Percentiles rank a stretch among this genome's conserved stretches.
Evolutionary conservation across 2,888 invertebrate genomes (phyloP).

Genomic region (Ferdinandea cuprea): DNA sequence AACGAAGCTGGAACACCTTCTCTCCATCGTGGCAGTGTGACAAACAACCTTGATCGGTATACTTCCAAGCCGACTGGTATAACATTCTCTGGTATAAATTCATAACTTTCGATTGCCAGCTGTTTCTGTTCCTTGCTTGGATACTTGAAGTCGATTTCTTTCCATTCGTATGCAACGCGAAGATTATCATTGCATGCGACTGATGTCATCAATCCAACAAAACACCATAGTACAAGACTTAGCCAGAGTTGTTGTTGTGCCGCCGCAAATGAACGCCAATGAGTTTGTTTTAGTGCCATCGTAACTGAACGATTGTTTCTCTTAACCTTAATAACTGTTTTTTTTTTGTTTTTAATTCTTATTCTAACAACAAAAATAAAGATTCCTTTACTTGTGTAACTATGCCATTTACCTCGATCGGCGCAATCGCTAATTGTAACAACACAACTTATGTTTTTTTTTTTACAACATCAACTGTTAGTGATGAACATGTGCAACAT

Average conservation of each 20-base stretch:
- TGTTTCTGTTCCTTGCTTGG: conserved; percentile 84
- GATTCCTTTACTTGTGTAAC: background rate
- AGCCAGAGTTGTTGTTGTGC: conserved; percentile 20
- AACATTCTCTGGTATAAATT: conserved; percentile 88
- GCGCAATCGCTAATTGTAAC: conserved; percentile 26
- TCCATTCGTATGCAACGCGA: conserved; percentile 89
- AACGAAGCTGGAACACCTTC: conserved; percentile 89
- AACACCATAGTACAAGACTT: conserved; percentile 20
- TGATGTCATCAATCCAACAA: conserved; percentile 70
- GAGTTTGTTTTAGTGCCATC: conserved; percentile 23
- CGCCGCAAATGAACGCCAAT: conserved; percentile 25
- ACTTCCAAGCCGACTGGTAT: conserved; percentile 90
- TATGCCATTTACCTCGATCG: background rate
- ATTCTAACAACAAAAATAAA: conserved; percentile 10
- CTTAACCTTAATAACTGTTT: conserved; percentile 20
- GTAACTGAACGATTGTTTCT: conserved; percentile 8
- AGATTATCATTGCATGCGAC: conserved; percentile 86
- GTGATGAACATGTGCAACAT: conserved; percentile 48
- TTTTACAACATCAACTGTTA: conserved; percentile 53
- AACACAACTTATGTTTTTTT: conserved; percentile 15
- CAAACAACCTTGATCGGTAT: conserved; percentile 87
- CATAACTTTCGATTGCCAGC: conserved; percentile 85
- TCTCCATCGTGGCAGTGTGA: conserved; percentile 90
- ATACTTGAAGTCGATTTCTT: conserved; percentile 88
- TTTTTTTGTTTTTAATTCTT: conserved; percentile 16